A percentile compares a stretch with the other conserved stretches of the same genome.
Conservation (phyloP, 2,113 vertebrate genomes). For the Xenopus laevis region DNA sequence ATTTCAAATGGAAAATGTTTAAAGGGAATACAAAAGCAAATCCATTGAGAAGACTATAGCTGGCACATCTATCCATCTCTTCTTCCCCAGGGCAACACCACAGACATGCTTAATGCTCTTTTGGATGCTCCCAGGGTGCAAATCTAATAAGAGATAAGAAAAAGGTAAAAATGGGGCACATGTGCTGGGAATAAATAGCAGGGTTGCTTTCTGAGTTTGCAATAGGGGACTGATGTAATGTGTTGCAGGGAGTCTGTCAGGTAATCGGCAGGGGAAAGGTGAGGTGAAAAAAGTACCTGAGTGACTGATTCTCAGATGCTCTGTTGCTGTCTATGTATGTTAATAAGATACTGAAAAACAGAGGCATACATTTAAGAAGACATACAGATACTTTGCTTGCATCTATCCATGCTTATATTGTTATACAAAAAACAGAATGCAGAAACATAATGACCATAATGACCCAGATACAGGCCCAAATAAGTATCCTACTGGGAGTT, state of each 20-base stretch:
- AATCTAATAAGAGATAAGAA: constrained; percentile 59
- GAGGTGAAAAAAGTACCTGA: neutral
- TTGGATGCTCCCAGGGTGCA: constrained; percentile 55
- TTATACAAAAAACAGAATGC: too few relatives aligned
- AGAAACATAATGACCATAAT: too few relatives aligned
- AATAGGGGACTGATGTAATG: neutral
- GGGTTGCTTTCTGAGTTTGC: neutral
- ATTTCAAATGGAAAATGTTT: constrained; percentile 41
- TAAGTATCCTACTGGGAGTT: too few relatives aligned
- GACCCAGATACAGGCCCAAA: too few relatives aligned
- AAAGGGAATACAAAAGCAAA: constrained; percentile 41
- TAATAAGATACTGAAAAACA: neutral
- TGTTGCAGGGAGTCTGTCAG: neutral
- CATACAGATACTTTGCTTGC: too few relatives aligned
- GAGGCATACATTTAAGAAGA: neutral
- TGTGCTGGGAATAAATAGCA: constrained; percentile 28
- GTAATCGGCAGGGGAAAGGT: neutral
- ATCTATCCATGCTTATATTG: too few relatives aligned
- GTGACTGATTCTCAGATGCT: neutral
- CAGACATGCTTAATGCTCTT: constrained; percentile 52
- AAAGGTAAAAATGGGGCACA: constrained; percentile 16
- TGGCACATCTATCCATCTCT: constrained; percentile 53
- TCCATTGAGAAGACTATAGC: constrained; percentile 36
- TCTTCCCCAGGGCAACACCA: constrained; percentile 45
- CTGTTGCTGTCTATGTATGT: neutral